These are phyloP conservation scores for Raja brachyura DNA, from an alignment of 2,113 vertebrate genomes.

Conservation along the genomic window DNA sequence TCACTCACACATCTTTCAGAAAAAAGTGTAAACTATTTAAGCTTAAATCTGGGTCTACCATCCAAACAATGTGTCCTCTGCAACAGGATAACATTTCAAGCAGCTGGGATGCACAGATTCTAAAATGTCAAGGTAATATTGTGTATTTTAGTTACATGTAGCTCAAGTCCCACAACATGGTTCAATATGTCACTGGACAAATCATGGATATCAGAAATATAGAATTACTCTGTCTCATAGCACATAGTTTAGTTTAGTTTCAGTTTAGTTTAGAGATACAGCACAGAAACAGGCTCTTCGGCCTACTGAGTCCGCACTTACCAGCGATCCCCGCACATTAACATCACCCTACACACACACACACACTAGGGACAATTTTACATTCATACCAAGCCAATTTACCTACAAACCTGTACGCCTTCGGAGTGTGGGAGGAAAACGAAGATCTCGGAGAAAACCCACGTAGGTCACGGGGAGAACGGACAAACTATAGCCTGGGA, in stretches of 20 bases:
- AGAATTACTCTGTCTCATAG: background rate
- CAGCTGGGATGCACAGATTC: background rate
- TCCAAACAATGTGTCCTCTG: background rate
- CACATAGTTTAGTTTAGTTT: background rate
- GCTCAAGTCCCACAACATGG: background rate
- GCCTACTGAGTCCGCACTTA: too few relatives aligned
- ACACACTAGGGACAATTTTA: too few relatives aligned
- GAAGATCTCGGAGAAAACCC: too few relatives aligned
- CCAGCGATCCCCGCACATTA: too few relatives aligned
- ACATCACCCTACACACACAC: too few relatives aligned
- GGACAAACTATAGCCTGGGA: too few relatives aligned
- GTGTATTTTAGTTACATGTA: background rate
- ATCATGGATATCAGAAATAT: background rate
- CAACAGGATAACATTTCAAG: background rate
- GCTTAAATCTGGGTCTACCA: background rate
- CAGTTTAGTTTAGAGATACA: too few relatives aligned
- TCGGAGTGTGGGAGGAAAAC: too few relatives aligned
- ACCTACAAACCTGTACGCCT: too few relatives aligned
- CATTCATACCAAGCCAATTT: too few relatives aligned
- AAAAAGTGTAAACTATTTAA: background rate
- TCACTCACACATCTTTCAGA: background rate
- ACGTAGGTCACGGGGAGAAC: too few relatives aligned
- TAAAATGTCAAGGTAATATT: background rate
- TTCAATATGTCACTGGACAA: conserved; percentile 7
- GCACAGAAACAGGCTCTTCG: too few relatives aligned